Conservation (phyloP, 2,113 vertebrate genomes). For the Nothocercus julius region DNA sequence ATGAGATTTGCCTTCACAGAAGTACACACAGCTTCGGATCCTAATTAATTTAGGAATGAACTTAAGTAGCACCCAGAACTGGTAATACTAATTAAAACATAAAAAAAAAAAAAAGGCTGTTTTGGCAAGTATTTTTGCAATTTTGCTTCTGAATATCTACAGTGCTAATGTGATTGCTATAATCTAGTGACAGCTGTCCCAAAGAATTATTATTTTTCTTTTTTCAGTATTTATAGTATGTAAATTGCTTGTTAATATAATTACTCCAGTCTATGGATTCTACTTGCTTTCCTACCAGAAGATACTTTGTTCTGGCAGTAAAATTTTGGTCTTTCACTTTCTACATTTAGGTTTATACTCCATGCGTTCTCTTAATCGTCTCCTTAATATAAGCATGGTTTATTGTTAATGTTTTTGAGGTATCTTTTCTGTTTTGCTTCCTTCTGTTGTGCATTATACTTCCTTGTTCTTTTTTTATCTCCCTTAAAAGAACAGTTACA, state of each 20-base stretch:
- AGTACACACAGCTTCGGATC: background rate
- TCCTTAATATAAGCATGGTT: background rate
- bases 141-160: background rate
- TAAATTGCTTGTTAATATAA: slow-evolving; percentile 38
- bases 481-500: slow-evolving; percentile 17
- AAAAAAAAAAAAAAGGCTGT: slow-evolving; percentile 23
- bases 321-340: background rate
- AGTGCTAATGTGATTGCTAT: slow-evolving; percentile 35
- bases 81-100: slow-evolving; percentile 18
- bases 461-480: slow-evolving; percentile 62
- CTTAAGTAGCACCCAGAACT: background rate
- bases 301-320: background rate
- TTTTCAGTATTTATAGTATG: background rate
- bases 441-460: slow-evolving; percentile 37
- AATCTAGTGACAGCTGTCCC: slow-evolving; percentile 34
- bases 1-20: slow-evolving; percentile 18
- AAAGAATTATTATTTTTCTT: slow-evolving; percentile 55
- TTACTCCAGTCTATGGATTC: slow-evolving; percentile 23
- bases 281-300: slow-evolving; percentile 16
- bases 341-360: background rate
- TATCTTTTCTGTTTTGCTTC: slow-evolving; percentile 46
- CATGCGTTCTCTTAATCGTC: background rate
- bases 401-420: slow-evolving; percentile 10
- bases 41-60: slow-evolving; percentile 15
- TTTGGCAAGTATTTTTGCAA: background rate